Evolutionary conservation across 2,888 invertebrate genomes (phyloP), one percentile per base, ranked within the genome.

Genomic region (Calameuta filiformis): DNA sequence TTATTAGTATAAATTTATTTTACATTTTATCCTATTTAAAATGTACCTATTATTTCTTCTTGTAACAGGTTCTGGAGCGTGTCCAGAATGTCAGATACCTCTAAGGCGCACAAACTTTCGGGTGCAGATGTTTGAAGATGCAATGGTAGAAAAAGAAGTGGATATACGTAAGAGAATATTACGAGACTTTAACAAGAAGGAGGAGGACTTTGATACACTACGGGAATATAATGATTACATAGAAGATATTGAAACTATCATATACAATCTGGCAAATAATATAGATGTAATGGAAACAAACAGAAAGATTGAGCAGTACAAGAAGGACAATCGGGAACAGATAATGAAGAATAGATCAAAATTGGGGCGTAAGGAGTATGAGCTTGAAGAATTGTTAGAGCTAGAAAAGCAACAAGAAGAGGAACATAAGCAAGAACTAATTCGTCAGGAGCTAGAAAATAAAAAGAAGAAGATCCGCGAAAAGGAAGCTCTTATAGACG

Each of bases 121-220:
- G 76, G 95, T 98, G 9, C 99, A 99, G 89, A 93, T 98, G 31
- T 99, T 99, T 90, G 99, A 99, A 93, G 99, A 99, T 93, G 94
- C 99, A 0, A 94, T 94, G 92, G 97, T 99, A 0, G 99, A 99
- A 92, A 99, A 99, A 91, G 99, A 99, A 93, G 96, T 99, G 12
- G 98, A 99, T 88, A 98, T 99, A 81, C 93, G 99, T 40, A 96
- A 96, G 89, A 94, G 96, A 84, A 95, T 99, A 34, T 92, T 98
- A 15, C 94, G 95, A 84, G 98, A 99, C 91, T 99, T 96, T 89
- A 99, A 98, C 89, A 98, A 98, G 89, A 97, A 96, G 89, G 97
- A 98, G 90, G 98, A 98, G 83, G 99, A 99, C 91, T 99, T 99
- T 90, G 90, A 92, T 0, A 93, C 95, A 0, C 91, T 98, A 78